Conservation (phyloP, 2,113 vertebrate species). For the Scatophagus argus region DNA sequence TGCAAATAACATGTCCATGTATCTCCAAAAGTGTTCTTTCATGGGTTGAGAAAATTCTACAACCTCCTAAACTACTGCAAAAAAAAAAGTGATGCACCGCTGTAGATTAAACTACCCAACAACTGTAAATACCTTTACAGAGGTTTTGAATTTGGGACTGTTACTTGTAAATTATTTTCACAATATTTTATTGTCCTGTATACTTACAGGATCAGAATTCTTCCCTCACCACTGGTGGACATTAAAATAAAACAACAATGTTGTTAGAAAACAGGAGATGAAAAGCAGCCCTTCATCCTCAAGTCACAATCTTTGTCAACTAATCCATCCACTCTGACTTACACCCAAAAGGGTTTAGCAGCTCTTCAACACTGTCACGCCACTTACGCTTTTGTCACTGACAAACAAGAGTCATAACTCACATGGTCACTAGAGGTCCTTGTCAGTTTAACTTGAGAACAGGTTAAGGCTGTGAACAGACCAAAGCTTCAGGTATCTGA, state of each 20-base stretch:
- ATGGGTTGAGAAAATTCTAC: not conserved
- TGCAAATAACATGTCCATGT: not conserved
- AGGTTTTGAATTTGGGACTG: not conserved
- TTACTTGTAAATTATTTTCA: not conserved
- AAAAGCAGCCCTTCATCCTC: not conserved
- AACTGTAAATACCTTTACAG: not conserved
- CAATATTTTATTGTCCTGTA: not conserved
- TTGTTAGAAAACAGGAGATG: not conserved
- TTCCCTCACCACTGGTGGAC: not conserved
- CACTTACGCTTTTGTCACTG: not conserved
- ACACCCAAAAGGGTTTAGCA: not conserved
- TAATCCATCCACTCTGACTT: slow-evolving; percentile 8
- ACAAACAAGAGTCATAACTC: slow-evolving; percentile 1
- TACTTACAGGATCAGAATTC: not conserved
- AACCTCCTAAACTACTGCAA: too few species aligned
- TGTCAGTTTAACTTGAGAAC: not conserved
- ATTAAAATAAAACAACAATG: not conserved
- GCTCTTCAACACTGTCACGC: not conserved
- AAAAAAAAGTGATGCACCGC: too few species aligned
- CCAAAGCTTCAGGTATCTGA: not conserved
- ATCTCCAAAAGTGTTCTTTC: not conserved
- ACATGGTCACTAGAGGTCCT: not conserved
- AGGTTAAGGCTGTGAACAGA: not conserved
- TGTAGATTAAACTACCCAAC: too few species aligned
- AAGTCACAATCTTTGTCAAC: slow-evolving; percentile 1